phyloP scores from a whole-genome alignment of 2,113 vertebrate genomes.

The Octodon degus region DNA sequence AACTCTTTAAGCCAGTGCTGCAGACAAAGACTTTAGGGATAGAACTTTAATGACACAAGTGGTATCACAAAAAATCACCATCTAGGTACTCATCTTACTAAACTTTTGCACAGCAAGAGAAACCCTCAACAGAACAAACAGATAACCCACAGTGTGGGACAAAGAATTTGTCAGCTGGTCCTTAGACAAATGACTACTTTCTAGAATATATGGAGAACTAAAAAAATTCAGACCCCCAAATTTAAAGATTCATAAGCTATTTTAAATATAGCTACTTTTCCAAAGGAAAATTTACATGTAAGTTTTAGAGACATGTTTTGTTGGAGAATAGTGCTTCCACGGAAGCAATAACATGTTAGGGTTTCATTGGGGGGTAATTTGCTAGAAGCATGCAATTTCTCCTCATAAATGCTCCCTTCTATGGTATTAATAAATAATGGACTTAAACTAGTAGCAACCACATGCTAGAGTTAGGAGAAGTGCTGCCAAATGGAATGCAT shows the following conservation, averaged over 20 bases:
- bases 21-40: too few species aligned
- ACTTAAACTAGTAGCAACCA: neutral
- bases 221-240: neutral
- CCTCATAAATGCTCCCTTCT: neutral
- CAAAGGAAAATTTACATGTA: neutral
- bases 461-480: neutral
- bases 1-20: too few species aligned
- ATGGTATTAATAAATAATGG: neutral
- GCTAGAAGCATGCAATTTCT: neutral
- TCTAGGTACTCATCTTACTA: too few species aligned
- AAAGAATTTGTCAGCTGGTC: neutral
- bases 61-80: too few species aligned
- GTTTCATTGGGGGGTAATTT: neutral
- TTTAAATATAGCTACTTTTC: slow-evolving; percentile 16
- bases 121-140: too few species aligned
- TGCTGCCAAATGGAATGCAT: neutral
- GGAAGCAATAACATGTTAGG: neutral
- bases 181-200: neutral
- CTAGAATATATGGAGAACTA: neutral
- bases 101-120: too few species aligned
- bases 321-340: neutral
- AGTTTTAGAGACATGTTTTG: slow-evolving; percentile 17
- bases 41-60: too few species aligned
- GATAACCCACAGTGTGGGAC: too few species aligned
- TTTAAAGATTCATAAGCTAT: neutral